A percentile compares a stretch with the other conserved stretches of the same genome.
Evolutionary conservation across 2,888 invertebrate species (phyloP).

Genomic region (Drosophila heteroneura): DNA sequence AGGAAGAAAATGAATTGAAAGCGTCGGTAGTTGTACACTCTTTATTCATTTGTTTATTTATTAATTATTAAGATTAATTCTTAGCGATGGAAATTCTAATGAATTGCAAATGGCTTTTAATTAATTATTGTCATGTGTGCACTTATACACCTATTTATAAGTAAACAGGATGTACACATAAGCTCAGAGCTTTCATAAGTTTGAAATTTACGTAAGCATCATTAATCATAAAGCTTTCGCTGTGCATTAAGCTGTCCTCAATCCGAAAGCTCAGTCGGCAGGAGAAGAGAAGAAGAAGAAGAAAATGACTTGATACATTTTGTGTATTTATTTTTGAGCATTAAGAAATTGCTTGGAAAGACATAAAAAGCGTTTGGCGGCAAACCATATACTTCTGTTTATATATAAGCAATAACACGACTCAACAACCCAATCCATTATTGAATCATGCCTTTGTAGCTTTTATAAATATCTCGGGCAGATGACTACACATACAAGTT

Average conservation of each 20-base stretch:
- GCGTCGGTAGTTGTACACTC: slow-evolving; percentile 6
- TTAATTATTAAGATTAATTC: neutral
- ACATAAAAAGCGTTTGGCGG: neutral
- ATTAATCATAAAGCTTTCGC: neutral
- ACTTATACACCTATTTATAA: neutral
- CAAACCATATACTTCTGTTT: neutral
- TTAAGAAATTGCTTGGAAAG: neutral
- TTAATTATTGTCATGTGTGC: neutral
- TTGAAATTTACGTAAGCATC: neutral
- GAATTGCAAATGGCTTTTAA: neutral
- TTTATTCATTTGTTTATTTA: neutral
- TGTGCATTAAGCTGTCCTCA: neutral
- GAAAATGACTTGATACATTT: neutral
- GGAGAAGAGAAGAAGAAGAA: neutral
- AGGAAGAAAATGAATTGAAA: slow-evolving; percentile 14
- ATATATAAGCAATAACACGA: neutral
- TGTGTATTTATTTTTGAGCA: neutral
- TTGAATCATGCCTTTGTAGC: neutral
- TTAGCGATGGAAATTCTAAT: neutral
- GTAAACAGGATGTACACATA: neutral
- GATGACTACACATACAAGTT: neutral
- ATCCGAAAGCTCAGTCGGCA: neutral
- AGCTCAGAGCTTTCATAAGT: neutral
- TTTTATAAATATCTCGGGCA: neutral
- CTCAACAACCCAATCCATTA: neutral